phyloP scores from a whole-genome alignment of 2,113 vertebrate species.

The Ancistrus triradiatus region DNA sequence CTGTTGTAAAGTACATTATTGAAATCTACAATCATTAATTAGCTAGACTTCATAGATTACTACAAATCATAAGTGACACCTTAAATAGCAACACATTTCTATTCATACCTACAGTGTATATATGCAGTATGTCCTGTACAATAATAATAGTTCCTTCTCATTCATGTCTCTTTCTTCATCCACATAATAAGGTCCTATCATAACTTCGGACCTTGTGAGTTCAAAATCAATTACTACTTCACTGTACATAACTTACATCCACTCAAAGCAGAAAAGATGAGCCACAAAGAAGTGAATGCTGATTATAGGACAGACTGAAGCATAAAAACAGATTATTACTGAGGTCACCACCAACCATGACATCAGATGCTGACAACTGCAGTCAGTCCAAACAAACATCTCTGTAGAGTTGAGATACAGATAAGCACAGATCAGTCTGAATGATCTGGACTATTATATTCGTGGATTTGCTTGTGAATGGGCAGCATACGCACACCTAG shows the following conservation, averaged over 20 bases:
- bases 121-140: no score
- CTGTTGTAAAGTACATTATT: no score
- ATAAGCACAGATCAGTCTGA: background rate
- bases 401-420: background rate
- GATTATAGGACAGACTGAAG: constrained; percentile 3
- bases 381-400: background rate
- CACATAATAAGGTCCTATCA: background rate
- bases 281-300: background rate
- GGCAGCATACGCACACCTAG: background rate
- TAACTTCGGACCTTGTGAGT: no score
- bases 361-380: constrained; percentile 22
- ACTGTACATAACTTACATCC: background rate
- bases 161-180: no score
- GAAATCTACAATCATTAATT: no score
- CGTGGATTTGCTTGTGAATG: constrained; percentile 16
- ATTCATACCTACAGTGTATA: no score
- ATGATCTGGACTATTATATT: background rate
- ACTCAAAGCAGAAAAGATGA: background rate
- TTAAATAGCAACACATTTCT: no score
- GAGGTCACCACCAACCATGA: background rate
- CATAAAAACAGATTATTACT: constrained; percentile 20
- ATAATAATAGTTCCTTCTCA: no score
- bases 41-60: no score
- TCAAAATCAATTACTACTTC: background rate
- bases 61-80: no score